These are phyloP conservation scores for Psammodynastes pulverulentus DNA, from an alignment of 2,113 vertebrate genomes.

Conservation along the genomic window DNA sequence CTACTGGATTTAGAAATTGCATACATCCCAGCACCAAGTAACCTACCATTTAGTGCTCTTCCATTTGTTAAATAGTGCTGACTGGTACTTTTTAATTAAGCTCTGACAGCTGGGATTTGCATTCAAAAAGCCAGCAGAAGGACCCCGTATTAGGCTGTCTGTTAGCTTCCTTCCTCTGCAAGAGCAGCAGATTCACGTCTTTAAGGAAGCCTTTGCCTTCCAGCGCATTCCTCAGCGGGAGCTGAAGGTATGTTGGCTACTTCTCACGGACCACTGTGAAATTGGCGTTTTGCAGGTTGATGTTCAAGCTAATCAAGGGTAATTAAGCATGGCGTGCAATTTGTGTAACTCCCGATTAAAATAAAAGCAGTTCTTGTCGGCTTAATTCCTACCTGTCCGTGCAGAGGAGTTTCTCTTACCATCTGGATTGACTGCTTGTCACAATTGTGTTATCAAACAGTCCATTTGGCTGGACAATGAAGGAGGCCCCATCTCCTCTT, in stretches of 20 bases:
- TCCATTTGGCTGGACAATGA: not conserved
- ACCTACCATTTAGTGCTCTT: slow-evolving; percentile 75
- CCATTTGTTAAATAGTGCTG: slow-evolving; percentile 73
- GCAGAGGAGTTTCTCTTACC: slow-evolving; percentile 26
- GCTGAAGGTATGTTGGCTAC: slow-evolving; percentile 2
- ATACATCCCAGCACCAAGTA: slow-evolving; percentile 55
- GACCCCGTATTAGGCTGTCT: slow-evolving; percentile 52
- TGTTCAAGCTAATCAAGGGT: slow-evolving; percentile 48
- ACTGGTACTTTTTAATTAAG: slow-evolving; percentile 77
- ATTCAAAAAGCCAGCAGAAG: slow-evolving; percentile 72
- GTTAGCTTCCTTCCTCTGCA: slow-evolving; percentile 35
- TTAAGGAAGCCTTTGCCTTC: not conserved
- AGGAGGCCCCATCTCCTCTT: not conserved
- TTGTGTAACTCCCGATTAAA: slow-evolving; percentile 33
- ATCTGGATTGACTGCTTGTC: slow-evolving; percentile 33
- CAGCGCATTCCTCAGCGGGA: not conserved
- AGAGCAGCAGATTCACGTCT: not conserved
- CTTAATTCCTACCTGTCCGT: slow-evolving; percentile 30
- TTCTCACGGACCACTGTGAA: slow-evolving; percentile 32
- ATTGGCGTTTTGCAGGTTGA: slow-evolving; percentile 50
- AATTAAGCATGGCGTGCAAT: slow-evolving; percentile 44
- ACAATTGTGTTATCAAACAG: slow-evolving; percentile 12
- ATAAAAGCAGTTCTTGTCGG: slow-evolving; percentile 38
- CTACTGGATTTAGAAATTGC: slow-evolving; percentile 66
- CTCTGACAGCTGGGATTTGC: slow-evolving; percentile 75